Evolutionary conservation across 2,888 invertebrate species (phyloP).

Genomic region (Cephus nigrinus): DNA sequence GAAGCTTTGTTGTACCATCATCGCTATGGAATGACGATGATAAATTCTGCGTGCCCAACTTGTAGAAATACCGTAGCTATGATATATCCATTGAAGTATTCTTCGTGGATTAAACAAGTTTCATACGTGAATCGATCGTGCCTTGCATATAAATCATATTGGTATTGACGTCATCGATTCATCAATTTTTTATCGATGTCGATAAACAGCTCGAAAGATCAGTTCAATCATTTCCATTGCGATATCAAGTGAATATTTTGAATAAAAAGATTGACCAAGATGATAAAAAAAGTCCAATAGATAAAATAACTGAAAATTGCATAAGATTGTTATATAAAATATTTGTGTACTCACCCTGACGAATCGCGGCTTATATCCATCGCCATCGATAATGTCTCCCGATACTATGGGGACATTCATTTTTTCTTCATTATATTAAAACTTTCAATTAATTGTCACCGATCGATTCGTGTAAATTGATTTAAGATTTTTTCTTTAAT

Average conservation of each 20-base stretch:
- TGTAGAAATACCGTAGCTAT: background rate
- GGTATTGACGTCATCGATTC: background rate
- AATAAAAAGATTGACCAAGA: background rate
- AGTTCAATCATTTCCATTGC: background rate
- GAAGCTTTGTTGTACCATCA: background rate
- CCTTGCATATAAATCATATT: background rate
- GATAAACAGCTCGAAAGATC: background rate
- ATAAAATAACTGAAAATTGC: background rate
- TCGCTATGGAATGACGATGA: background rate
- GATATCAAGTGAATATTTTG: background rate
- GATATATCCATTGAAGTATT: background rate
- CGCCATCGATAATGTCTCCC: constrained; percentile 60
- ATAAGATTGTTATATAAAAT: constrained; percentile 6
- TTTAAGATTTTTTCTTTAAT: constrained; percentile 8
- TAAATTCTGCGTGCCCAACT: background rate
- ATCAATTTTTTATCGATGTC: background rate
- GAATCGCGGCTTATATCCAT: constrained; percentile 59
- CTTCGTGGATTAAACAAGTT: background rate
- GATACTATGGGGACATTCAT: constrained; percentile 64
- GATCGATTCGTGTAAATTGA: background rate
- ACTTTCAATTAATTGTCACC: constrained; percentile 5
- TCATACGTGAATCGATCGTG: background rate
- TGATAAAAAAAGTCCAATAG: background rate
- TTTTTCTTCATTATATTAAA: constrained; percentile 32
- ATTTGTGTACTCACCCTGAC: constrained; percentile 54